These are phyloP conservation scores for Selene dorsalis DNA, from an alignment of 2,797 vertebrate genomes.

Conservation along the genomic window DNA sequence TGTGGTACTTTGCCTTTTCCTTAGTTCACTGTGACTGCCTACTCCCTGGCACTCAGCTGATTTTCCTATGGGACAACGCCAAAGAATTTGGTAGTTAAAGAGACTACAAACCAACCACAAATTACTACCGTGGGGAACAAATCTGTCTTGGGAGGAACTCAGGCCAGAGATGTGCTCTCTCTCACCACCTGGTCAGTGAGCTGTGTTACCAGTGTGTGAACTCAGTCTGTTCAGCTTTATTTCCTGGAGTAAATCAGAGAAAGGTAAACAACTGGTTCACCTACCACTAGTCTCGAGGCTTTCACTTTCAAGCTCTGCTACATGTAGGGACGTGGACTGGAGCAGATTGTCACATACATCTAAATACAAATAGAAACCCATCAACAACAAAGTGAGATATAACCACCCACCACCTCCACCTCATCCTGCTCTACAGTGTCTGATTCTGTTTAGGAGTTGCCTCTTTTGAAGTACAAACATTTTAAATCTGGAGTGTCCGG, in stretches of 20 bases:
- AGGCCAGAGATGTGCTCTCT: background rate
- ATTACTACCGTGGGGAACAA: constrained; percentile 3
- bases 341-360: too few relatives aligned
- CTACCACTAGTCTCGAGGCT: background rate
- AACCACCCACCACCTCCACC: too few relatives aligned
- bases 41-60: background rate
- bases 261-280: background rate
- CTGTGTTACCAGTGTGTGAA: background rate
- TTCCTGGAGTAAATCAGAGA: background rate
- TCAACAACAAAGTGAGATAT: too few relatives aligned
- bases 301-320: background rate
- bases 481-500: background rate
- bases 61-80: background rate
- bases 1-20: background rate
- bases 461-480: background rate
- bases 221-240: background rate
- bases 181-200: background rate
- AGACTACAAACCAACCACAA: constrained; percentile 3
- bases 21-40: background rate
- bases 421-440: background rate
- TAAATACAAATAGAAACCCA: too few relatives aligned
- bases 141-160: background rate
- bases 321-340: background rate
- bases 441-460: background rate
- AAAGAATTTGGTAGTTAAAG: constrained; percentile 13